Conservation (phyloP, 1,140 invertebrate species). For the Galendromus occidentalis region DNA sequence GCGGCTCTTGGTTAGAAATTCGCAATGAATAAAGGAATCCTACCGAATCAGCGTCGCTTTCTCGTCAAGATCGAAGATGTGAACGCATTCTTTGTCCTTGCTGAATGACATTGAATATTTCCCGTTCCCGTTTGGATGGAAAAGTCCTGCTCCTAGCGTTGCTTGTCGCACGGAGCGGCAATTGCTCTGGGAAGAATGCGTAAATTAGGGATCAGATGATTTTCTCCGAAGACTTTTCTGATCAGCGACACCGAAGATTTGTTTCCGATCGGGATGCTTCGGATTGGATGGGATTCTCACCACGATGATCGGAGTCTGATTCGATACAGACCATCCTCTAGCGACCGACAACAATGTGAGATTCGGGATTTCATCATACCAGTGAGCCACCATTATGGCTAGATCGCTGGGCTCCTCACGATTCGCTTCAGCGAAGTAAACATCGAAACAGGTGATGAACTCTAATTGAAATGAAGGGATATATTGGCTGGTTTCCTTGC, state of each 20-base stretch:
- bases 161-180: neutral
- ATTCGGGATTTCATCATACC: slow-evolving; percentile 10
- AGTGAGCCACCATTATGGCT: neutral
- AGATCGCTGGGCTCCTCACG: neutral
- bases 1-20: too few species aligned
- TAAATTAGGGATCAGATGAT: neutral
- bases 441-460: neutral
- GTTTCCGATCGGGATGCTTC: neutral
- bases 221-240: neutral
- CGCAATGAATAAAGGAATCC: too few species aligned
- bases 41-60: too few species aligned
- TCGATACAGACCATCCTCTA: neutral
- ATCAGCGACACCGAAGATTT: neutral
- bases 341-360: neutral
- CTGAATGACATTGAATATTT: neutral
- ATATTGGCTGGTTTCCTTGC: neutral
- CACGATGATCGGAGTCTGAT: neutral
- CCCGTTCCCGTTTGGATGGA: neutral
- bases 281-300: neutral
- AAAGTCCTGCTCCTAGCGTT: neutral
- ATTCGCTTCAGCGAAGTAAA: neutral
- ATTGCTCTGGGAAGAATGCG: neutral
- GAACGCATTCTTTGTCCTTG: neutral
- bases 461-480: neutral
- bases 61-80: neutral